phyloP scores from a whole-genome alignment of 2,888 invertebrate genomes.

The Itoplectis maculator region DNA sequence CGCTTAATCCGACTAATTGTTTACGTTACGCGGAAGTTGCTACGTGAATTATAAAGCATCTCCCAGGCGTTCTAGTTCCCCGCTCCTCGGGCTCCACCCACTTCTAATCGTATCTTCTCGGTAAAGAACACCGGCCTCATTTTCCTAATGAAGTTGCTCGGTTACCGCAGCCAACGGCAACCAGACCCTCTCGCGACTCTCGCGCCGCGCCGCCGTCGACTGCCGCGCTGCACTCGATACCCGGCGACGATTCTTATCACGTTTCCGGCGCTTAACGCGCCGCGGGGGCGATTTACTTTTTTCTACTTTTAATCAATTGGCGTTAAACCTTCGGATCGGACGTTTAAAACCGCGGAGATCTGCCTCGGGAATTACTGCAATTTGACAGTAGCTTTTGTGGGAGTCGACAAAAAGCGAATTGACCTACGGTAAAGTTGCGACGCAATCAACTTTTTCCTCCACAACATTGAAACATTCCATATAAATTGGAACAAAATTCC shows the following conservation, averaged over 20 bases:
- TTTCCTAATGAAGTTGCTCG: slow-evolving; percentile 78
- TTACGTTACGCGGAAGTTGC: slow-evolving; percentile 81
- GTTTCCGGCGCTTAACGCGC: neutral
- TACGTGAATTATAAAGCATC: slow-evolving; percentile 80
- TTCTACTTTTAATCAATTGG: slow-evolving; percentile 1
- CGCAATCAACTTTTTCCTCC: too few relatives aligned
- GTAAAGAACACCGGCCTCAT: slow-evolving; percentile 78
- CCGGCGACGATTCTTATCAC: slow-evolving; percentile 30
- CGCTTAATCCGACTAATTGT: slow-evolving; percentile 82
- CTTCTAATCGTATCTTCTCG: slow-evolving; percentile 77
- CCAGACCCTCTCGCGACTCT: slow-evolving; percentile 12
- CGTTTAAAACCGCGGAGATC: neutral
- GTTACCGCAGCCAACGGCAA: slow-evolving; percentile 44
- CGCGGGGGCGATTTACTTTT: slow-evolving; percentile 23
- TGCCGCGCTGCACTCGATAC: slow-evolving; percentile 16
- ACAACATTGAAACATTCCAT: too few relatives aligned
- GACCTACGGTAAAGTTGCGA: too few relatives aligned
- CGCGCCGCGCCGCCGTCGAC: neutral
- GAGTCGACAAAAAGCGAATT: neutral
- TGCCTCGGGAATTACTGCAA: neutral
- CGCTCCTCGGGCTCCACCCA: slow-evolving; percentile 50
- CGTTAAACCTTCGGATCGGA: neutral
- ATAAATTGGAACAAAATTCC: too few relatives aligned
- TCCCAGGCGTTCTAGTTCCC: slow-evolving; percentile 59
- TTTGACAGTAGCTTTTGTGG: neutral